phyloP scores from a whole-genome alignment of 2,797 vertebrate species.

The Acanthis flammea region DNA sequence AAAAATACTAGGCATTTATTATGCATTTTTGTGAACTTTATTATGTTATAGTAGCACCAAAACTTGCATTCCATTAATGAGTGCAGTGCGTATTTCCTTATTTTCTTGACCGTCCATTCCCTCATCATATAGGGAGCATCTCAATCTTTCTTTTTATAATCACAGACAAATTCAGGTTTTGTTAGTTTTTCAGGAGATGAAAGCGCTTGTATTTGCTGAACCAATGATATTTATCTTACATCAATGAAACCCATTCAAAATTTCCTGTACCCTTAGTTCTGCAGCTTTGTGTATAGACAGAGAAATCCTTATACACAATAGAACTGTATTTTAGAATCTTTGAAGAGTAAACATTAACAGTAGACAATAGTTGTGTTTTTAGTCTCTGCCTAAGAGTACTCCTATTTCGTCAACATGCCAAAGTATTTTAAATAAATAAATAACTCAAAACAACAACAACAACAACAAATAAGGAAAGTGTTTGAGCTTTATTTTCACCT shows the following conservation, averaged over 20 bases:
- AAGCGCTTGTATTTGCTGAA: neutral
- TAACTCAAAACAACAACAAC: no score
- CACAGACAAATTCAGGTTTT: neutral
- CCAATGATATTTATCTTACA: neutral
- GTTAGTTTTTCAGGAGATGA: neutral
- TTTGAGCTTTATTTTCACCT: neutral
- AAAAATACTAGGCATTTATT: neutral
- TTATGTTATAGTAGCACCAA: neutral
- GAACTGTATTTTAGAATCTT: neutral
- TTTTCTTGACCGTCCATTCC: neutral
- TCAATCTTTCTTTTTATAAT: neutral
- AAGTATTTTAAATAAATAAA: neutral
- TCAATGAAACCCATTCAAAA: neutral
- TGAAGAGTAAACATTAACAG: neutral
- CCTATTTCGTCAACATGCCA: neutral
- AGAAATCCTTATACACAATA: neutral
- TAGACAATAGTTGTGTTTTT: neutral
- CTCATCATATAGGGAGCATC: neutral
- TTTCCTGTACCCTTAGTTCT: neutral
- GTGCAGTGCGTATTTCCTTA: neutral
- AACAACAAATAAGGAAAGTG: no score
- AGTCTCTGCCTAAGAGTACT: neutral
- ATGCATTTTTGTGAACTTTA: neutral
- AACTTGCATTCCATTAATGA: neutral
- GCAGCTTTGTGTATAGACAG: neutral